Evolutionary conservation across 2,113 vertebrate species (phyloP).

Genomic region (Misgurnus anguillicaudatus): DNA sequence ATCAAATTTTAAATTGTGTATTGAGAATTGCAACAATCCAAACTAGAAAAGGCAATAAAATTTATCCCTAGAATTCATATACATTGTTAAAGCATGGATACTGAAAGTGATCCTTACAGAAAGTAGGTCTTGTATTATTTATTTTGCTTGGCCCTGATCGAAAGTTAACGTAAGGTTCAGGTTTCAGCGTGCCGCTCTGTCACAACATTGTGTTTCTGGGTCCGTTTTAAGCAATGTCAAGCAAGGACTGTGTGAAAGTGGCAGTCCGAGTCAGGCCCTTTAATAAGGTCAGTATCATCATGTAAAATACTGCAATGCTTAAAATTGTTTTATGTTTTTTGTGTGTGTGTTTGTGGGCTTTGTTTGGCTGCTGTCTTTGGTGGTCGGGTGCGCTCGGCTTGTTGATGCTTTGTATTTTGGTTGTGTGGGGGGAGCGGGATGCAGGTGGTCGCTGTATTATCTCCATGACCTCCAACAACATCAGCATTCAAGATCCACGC

Average conservation of each 20-base stretch:
- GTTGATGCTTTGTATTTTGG: too few relatives aligned
- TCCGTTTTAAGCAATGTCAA: constrained; percentile 52
- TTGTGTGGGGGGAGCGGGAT: constrained; percentile 75
- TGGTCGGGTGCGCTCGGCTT: too few relatives aligned
- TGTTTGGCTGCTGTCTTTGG: too few relatives aligned
- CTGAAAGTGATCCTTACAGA: too few relatives aligned
- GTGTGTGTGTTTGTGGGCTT: too few relatives aligned
- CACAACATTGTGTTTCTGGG: neutral
- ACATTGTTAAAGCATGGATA: too few relatives aligned
- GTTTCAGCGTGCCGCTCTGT: constrained; percentile 18
- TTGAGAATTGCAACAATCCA: too few relatives aligned
- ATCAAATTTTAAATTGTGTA: too few relatives aligned
- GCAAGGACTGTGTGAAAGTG: constrained; percentile 78
- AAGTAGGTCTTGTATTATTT: too few relatives aligned
- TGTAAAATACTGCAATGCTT: neutral
- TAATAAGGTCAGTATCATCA: constrained; percentile 67
- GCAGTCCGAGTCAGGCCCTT: constrained; percentile 80
- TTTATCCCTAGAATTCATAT: too few relatives aligned
- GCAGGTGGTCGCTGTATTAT: constrained; percentile 77
- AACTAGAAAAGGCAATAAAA: too few relatives aligned
- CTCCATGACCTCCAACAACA: constrained; percentile 73
- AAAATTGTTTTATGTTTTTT: neutral
- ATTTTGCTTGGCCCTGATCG: constrained; percentile 19
- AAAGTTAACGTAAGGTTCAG: constrained; percentile 30
- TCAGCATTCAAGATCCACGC: constrained; percentile 73